Evolutionary conservation across 2,888 invertebrate genomes (phyloP).

Genomic region (Folsomia manolachei): DNA sequence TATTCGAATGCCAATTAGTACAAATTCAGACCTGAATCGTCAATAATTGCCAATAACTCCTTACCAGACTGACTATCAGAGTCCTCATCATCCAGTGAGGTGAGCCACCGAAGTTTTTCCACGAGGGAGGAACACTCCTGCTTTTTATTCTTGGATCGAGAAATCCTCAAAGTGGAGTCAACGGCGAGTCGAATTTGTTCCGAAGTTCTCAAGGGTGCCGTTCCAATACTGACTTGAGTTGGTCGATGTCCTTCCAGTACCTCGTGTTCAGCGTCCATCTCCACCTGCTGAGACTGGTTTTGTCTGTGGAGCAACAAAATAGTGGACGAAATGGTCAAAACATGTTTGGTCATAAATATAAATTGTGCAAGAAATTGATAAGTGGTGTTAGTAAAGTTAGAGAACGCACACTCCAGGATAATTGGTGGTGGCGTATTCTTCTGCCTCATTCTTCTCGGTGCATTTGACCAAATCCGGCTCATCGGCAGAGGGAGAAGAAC

Average conservation of each 20-base stretch:
- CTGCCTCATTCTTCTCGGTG: constrained; percentile 45
- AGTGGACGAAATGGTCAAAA: background rate
- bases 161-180: constrained; percentile 63
- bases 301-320: constrained; percentile 6
- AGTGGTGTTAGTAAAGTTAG: no score
- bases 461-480: constrained; percentile 50
- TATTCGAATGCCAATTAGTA: background rate
- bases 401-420: background rate
- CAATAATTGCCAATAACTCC: background rate
- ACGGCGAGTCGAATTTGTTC: constrained; percentile 57
- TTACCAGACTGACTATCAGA: constrained; percentile 50
- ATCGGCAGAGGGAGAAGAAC: constrained; percentile 44
- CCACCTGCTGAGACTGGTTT: background rate
- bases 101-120: constrained; percentile 79
- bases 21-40: background rate
- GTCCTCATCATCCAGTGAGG: constrained; percentile 76
- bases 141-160: constrained; percentile 59
- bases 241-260: constrained; percentile 29
- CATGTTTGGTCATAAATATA: no score
- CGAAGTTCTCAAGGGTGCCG: constrained; percentile 49
- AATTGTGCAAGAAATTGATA: no score
- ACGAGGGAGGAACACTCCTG: constrained; percentile 66
- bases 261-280: constrained; percentile 20
- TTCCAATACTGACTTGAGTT: constrained; percentile 48
- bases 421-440: background rate